Evolutionary conservation across 2,888 invertebrate species (phyloP).

Genomic region (Eucera pruinosa): DNA sequence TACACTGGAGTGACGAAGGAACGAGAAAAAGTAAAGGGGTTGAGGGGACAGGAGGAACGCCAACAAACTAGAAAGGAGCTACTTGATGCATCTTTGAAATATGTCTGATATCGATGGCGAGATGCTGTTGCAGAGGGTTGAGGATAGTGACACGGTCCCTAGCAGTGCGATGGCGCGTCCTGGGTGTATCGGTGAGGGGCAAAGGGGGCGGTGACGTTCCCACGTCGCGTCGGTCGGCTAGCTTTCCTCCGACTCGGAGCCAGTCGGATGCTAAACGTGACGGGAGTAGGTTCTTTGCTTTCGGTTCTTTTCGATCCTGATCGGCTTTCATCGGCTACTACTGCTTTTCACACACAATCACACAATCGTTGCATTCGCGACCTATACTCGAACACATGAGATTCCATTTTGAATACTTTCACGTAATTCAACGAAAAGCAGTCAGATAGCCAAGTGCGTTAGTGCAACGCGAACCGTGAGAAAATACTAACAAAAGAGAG

Average conservation of each 20-base stretch:
- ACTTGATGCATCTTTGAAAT: conserved; percentile 23
- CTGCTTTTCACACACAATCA: conserved; percentile 16
- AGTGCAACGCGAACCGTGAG: background rate
- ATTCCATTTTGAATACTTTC: conserved; percentile 5
- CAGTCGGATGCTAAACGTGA: conserved; percentile 74
- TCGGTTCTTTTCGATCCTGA: conserved; percentile 54
- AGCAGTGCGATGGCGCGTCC: conserved; percentile 52
- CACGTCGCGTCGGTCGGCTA: conserved; percentile 62
- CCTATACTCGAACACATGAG: background rate
- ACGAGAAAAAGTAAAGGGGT: background rate
- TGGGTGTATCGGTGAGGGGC: background rate
- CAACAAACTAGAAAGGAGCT: conserved; percentile 14
- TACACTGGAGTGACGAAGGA: background rate
- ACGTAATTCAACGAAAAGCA: background rate
- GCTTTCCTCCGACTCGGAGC: conserved; percentile 66
- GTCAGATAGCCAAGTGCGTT: background rate
- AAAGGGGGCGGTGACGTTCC: conserved; percentile 55
- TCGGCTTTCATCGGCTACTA: conserved; percentile 57
- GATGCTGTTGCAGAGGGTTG: conserved; percentile 44
- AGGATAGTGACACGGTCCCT: conserved; percentile 54
- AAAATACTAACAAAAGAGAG: background rate
- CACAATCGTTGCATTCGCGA: conserved; percentile 16
- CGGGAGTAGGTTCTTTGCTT: conserved; percentile 39
- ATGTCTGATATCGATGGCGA: conserved; percentile 20
- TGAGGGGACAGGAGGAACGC: background rate